Base-by-base conservation (phyloP, 1,140 invertebrate genomes). In the Drosophila aff. region DNA sequence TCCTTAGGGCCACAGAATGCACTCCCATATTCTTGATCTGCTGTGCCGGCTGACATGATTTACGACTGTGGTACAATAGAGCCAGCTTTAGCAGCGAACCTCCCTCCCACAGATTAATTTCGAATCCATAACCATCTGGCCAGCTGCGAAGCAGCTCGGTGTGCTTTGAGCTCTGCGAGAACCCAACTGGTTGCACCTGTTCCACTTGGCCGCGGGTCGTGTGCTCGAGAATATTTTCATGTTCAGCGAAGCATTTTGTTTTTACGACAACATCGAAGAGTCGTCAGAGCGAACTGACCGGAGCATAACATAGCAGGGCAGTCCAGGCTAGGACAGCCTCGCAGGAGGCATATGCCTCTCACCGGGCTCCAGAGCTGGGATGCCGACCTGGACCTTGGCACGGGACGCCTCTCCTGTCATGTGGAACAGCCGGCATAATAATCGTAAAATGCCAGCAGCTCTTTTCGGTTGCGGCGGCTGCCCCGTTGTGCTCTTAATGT, bases 121-220 rank as follows among this genome's bases (percentile, higher is more conserved):
- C 21, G 49, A 61, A 50, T 49, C 50, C 57, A 77, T 60, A 77
- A 72, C 69, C 68, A 61, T 60, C 43, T 47, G 65, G 68, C 55
- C 62, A 55, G 47, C 52, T 44, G 58, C 33, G 33, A 26, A 33
- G 18, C 40, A 36, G 28, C 36, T 26, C 16, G 55, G 38, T 38
- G 49, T 50, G 36, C 53, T 52, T 26, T 38, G 23, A 4, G 55
- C 16, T 13, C 16, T 16, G 44, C 44, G 23, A 18, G 43, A 50
- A 18, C 61, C 53, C 59, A 60, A 77, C 81, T 78, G 83, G 67
- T 81, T 81, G 58, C 84, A 89, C 81, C 81, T 87, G 83, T 75
- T 83, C 53, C 67, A 62, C 60, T 57, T 81, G 60, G 61, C 77
- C 68, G 74, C 46, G 10, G 46, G 63, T 52, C 73, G 52, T 71